Base-by-base conservation (phyloP, 2,888 invertebrate genomes). In the Drosophila koepferae region DNA sequence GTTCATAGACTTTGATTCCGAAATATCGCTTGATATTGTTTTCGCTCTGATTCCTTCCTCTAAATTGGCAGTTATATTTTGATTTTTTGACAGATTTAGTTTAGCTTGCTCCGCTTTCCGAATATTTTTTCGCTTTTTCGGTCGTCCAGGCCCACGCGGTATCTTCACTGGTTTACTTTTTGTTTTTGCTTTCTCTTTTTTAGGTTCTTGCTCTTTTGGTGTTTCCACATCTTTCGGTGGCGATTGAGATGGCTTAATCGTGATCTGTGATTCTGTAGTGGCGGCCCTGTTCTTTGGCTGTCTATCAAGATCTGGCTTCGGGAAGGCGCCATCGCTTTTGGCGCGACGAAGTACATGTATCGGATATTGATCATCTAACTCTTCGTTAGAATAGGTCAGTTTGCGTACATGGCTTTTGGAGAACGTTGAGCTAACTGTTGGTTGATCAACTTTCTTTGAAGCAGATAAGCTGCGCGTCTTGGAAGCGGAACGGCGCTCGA, bases 381-480 rank as follows among this genome's bases (percentile, higher is more conserved):
- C 46, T 3, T 85, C 84, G 20, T 76, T 75, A 8, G 87, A 79
- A 49, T 86, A 86, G 8, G 87, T 77, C 1, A 89, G 68, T 54
- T 89, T 89, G 49, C 86, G 89, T 14, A 83, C 71, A 58, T 85
- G 86, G 3, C 58, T 69, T 9, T 44, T 41, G 7, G 34, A 18
- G 5, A 40, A 16, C 5, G 62, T 44, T 16, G 48, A 36, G 38
- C 34, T 20, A 36, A 23, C 41, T 23, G n/a, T 20, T 12, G 61
- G 9, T 14, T 14, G 18, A 36, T 8, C 28, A 5, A 16, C 31
- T n/a, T 56, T 10, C 34, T 77, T 80, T 1, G 80, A 68, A 7
- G 54, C 36, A 0, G 89, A 77, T 40, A n/a, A 43, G 34, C 76
- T 86, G 28, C 69, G 74, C 6, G 68, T 36, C 31, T 84, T 86